These are phyloP conservation scores for Saturnia japonica DNA, from an alignment of 2,888 invertebrate genomes.

Conservation along the genomic window DNA sequence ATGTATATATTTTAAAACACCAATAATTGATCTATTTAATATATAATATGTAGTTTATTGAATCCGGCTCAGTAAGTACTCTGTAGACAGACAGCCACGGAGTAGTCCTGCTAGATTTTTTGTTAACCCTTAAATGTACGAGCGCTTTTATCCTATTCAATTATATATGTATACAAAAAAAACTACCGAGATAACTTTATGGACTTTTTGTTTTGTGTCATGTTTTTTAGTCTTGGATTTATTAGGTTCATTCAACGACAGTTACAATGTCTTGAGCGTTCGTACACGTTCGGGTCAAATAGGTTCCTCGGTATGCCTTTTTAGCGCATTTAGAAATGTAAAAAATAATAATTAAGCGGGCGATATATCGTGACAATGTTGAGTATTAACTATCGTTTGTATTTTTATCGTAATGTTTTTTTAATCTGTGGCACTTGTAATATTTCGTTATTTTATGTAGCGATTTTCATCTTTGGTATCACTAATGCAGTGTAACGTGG, in stretches of 20 bases:
- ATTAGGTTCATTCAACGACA: neutral
- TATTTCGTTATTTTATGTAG: constrained; percentile 14
- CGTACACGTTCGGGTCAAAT: constrained; percentile 6
- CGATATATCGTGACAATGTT: constrained; percentile 14
- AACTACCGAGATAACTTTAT: neutral
- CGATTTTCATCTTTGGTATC: constrained; percentile 14
- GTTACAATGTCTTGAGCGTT: neutral
- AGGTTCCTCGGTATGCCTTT: neutral
- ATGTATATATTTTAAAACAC: constrained; percentile 51
- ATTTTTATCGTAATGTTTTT: constrained; percentile 19
- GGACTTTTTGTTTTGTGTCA: neutral
- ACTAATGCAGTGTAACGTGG: constrained; percentile 12
- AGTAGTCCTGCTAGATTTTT: constrained; percentile 55
- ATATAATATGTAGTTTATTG: constrained; percentile 42
- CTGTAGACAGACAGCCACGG: constrained; percentile 42
- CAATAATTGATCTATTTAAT: constrained; percentile 49
- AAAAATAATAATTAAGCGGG: neutral
- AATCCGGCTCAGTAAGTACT: constrained; percentile 36
- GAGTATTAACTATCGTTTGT: constrained; percentile 15
- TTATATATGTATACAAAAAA: neutral
- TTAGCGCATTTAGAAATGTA: neutral
- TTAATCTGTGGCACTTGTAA: constrained; percentile 14
- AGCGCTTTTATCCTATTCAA: constrained; percentile 1
- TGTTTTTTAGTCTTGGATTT: neutral
- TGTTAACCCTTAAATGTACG: constrained; percentile 5